These are phyloP conservation scores for Eucera pruinosa DNA, from an alignment of 2,888 invertebrate species.

Conservation along the genomic window DNA sequence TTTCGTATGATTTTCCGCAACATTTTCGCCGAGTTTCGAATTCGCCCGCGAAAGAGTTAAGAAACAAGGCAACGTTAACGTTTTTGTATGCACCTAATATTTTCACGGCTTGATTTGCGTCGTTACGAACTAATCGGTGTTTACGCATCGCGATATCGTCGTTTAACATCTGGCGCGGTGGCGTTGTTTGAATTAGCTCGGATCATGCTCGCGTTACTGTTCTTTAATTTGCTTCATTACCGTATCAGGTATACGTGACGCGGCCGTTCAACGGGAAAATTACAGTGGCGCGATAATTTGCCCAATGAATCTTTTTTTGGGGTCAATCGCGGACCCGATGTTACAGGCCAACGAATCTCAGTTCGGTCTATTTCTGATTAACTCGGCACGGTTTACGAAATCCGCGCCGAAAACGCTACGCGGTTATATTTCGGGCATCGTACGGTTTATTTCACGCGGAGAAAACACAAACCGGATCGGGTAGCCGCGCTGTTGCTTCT, in stretches of 20 bases:
- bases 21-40: too few species aligned
- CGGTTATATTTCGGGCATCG: conserved; percentile 35
- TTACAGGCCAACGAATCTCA: conserved; percentile 21
- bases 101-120: too few species aligned
- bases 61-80: too few species aligned
- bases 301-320: conserved; percentile 27
- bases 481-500: background rate
- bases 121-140: background rate
- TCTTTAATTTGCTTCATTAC: background rate
- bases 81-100: too few species aligned
- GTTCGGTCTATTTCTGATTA: conserved; percentile 50
- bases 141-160: background rate
- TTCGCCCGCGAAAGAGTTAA: background rate
- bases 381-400: conserved; percentile 53
- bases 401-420: conserved; percentile 20
- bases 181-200: too few species aligned
- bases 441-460: conserved; percentile 17
- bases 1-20: too few species aligned
- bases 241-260: conserved; percentile 5
- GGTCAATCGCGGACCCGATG: conserved; percentile 2
- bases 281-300: conserved; percentile 21
- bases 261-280: background rate
- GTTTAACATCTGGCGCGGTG: background rate
- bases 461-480: conserved; percentile 1
- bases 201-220: too few species aligned